Percentiles rank a stretch among this genome's conserved stretches.
These are phyloP conservation scores for Oithona nana DNA, from an alignment of 2,888 invertebrate genomes.

Conservation along the genomic window DNA sequence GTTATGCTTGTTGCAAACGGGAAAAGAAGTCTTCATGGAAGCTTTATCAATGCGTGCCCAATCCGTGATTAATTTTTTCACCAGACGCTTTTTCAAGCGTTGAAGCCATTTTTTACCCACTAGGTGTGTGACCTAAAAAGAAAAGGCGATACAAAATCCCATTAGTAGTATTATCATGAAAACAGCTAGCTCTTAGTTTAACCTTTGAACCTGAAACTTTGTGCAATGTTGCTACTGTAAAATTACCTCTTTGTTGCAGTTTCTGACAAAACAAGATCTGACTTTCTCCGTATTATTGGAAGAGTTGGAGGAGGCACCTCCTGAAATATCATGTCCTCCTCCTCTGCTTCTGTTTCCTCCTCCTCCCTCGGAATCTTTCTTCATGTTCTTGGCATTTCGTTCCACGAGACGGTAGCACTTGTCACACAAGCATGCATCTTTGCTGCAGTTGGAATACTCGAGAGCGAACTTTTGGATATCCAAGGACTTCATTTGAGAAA, in stretches of 20 bases:
- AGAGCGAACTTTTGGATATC: slow-evolving; percentile 39
- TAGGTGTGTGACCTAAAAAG: slow-evolving; percentile 28
- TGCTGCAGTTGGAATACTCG: slow-evolving; percentile 34
- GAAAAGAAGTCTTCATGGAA: slow-evolving; percentile 27
- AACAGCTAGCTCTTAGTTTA: no score
- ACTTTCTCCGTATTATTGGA: not conserved
- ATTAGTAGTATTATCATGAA: no score
- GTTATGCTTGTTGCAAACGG: slow-evolving; percentile 49
- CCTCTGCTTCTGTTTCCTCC: not conserved
- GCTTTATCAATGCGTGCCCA: slow-evolving; percentile 7
- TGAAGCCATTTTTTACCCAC: slow-evolving; percentile 51
- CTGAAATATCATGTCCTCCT: no score
- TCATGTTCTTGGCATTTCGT: slow-evolving; percentile 39
- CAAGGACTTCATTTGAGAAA: slow-evolving; percentile 61
- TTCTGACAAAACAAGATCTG: slow-evolving; percentile 11
- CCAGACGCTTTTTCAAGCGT: slow-evolving; percentile 46
- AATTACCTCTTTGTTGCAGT: slow-evolving; percentile 14
- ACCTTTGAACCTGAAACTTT: no score
- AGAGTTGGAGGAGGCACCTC: no score
- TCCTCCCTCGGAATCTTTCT: not conserved
- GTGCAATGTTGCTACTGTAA: no score
- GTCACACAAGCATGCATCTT: slow-evolving; percentile 67
- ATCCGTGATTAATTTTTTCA: slow-evolving; percentile 28
- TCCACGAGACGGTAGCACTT: slow-evolving; percentile 71
- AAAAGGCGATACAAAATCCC: not conserved